A percentile compares a stretch with the other conserved stretches of the same genome.
Evolutionary conservation across 2,888 invertebrate species (phyloP).

Genomic region (Noctua fimbriata): DNA sequence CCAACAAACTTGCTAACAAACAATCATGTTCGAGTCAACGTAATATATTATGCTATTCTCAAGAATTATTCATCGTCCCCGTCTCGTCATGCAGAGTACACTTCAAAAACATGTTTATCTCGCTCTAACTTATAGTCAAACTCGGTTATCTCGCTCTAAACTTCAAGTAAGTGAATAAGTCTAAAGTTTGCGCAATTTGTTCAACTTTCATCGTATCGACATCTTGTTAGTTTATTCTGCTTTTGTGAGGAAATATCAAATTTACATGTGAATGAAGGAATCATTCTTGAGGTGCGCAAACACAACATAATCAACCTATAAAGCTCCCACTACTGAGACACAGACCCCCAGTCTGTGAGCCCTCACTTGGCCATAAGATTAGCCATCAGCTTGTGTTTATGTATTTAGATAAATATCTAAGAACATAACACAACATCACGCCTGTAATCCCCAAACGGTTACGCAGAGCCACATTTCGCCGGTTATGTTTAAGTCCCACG

Average conservation of each 20-base stretch:
- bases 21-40: constrained; percentile 10
- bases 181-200: constrained; percentile 57
- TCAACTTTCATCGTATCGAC: constrained; percentile 37
- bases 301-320: neutral
- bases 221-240: constrained; percentile 44
- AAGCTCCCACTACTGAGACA: neutral
- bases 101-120: constrained; percentile 50
- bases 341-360: neutral
- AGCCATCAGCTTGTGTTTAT: neutral
- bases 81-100: constrained; percentile 15
- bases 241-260: constrained; percentile 28
- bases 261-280: neutral
- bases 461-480: too few relatives aligned
- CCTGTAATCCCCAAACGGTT: too few relatives aligned
- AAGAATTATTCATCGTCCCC: constrained; percentile 38
- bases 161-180: constrained; percentile 52
- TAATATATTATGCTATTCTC: constrained; percentile 3
- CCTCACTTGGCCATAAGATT: neutral
- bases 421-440: too few relatives aligned
- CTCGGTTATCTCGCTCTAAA: constrained; percentile 14
- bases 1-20: constrained; percentile 18
- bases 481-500: too few relatives aligned
- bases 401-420: too few relatives aligned
- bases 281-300: neutral
- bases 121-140: constrained; percentile 36